These are phyloP conservation scores for Microchirus variegatus DNA, from an alignment of 2,797 vertebrate genomes.

Conservation along the genomic window DNA sequence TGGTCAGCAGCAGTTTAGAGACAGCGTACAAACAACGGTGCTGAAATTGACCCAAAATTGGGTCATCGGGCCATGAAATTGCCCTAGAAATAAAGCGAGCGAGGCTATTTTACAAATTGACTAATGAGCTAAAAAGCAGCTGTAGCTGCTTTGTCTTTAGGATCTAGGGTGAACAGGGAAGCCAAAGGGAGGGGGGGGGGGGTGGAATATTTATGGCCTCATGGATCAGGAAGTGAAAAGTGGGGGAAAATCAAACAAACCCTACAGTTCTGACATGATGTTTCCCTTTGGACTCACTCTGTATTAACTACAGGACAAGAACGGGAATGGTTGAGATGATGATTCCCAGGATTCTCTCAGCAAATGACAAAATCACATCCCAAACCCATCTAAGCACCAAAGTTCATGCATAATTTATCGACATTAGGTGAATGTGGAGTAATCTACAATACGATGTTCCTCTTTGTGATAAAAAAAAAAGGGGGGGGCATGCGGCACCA, in stretches of 20 bases:
- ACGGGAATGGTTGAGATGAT: neutral
- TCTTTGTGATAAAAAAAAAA: slow-evolving; percentile 28
- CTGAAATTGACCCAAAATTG: slow-evolving; percentile 54
- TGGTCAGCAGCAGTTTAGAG: slow-evolving; percentile 27
- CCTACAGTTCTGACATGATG: too few species aligned
- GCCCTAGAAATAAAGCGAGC: slow-evolving; percentile 19
- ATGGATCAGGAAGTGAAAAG: too few species aligned
- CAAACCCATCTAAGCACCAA: slow-evolving; percentile 14
- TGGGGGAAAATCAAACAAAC: too few species aligned
- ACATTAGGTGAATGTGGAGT: slow-evolving; percentile 22
- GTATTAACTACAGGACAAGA: too few species aligned
- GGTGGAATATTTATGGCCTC: too few species aligned
- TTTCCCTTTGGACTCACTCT: too few species aligned
- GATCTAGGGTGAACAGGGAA: too few species aligned
- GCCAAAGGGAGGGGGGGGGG: too few species aligned
- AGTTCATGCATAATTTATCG: slow-evolving; percentile 40
- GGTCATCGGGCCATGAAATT: slow-evolving; percentile 60
- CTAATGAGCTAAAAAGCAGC: too few species aligned
- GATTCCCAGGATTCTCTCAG: slow-evolving; percentile 21
- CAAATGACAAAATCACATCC: neutral
- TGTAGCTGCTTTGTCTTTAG: too few species aligned
- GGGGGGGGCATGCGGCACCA: slow-evolving; percentile 13
- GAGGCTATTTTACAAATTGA: slow-evolving; percentile 24
- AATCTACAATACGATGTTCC: slow-evolving; percentile 31
- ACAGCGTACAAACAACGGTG: slow-evolving; percentile 15